Evolutionary conservation across 2,888 invertebrate species (phyloP), one percentile per base, ranked within the genome.

Genomic region (Apeira syringaria): DNA sequence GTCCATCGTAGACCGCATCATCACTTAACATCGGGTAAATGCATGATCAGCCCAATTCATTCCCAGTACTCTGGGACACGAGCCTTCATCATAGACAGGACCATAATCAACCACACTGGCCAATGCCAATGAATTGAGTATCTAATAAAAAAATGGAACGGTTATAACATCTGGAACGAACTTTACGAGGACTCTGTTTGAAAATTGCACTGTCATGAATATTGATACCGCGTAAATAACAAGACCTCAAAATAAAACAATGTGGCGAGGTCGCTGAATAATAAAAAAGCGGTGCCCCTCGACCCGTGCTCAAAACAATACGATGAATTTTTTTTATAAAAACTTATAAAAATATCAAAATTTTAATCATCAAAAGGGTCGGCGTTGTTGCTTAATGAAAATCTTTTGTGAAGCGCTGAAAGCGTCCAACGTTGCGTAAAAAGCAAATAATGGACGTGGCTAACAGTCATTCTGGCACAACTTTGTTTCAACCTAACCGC

Each of bases 241-340:
- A 64, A 62, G 60, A 62, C 68, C 68, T 55, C 72, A 80, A 76
- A 80, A 83, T 79, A 80, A 80, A 78, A 79, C 74, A 77, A 74
- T 65, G 68, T 63, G 70, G 64, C 57, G 60, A 61, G 61, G 55
- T 58, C 58, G 56, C 53, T 70, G 79, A 78, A 80, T 80, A 78
- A 75, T 73, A 74, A 69, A 80, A 57, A 56, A 67, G 66, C 60
- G 60, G 56, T 50, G 57, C 9, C 59, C 58, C 60, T 56, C 72
- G 63, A 71, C 74, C 77, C 68, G 64, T 50, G 51, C 40, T 45
- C 64, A 53, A 67, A 74, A 83, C 78, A 80, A 81, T 75, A 73
- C 62, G 58, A 67, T 70, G 70, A 77, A 80, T 78, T 50, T 53
- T 40, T n/a, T 26, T 15, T 48, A 49, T 37, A 48, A 44, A 43